Evolutionary conservation across 2,888 invertebrate genomes (phyloP).

Genomic region (Odontothrips loti): DNA sequence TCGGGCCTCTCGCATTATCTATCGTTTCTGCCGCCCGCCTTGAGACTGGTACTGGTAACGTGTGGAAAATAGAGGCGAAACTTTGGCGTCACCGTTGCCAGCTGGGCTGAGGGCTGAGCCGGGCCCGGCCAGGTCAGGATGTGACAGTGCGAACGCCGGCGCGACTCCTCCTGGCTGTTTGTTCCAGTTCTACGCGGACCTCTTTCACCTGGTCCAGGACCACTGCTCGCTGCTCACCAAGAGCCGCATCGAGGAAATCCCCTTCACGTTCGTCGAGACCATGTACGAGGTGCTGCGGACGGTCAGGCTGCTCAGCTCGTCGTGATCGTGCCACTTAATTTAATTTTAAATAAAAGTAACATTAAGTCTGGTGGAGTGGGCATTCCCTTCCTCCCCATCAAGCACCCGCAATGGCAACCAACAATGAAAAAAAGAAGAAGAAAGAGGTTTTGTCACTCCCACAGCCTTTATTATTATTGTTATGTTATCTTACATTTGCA

Average conservation of each 20-base stretch:
- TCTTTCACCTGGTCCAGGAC: slow-evolving; percentile 64
- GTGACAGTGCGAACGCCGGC: too few relatives aligned
- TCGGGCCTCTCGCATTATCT: too few relatives aligned
- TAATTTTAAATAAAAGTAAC: too few relatives aligned
- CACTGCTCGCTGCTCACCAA: slow-evolving; percentile 50
- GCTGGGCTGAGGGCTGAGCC: too few relatives aligned
- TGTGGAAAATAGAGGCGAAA: too few relatives aligned
- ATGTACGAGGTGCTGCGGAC: slow-evolving; percentile 5
- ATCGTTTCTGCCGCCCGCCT: slow-evolving; percentile 11
- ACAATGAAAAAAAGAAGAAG: too few relatives aligned
- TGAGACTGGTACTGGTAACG: too few relatives aligned
- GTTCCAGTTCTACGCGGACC: slow-evolving; percentile 67
- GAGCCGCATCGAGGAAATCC: slow-evolving; percentile 7
- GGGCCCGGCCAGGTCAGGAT: slow-evolving; percentile 24
- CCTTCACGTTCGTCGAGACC: not conserved
- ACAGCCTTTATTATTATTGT: too few relatives aligned
- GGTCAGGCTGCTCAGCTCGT: not conserved
- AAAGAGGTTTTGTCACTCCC: too few relatives aligned
- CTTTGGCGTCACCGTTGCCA: too few relatives aligned
- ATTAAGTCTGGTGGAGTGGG: too few relatives aligned
- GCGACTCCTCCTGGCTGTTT: slow-evolving; percentile 34
- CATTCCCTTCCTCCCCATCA: not conserved
- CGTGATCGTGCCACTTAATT: not conserved
- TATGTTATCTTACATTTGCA: too few relatives aligned
- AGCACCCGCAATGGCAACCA: not conserved